Conservation (phyloP, 2,113 vertebrate genomes). For the Gallinago media region DNA sequence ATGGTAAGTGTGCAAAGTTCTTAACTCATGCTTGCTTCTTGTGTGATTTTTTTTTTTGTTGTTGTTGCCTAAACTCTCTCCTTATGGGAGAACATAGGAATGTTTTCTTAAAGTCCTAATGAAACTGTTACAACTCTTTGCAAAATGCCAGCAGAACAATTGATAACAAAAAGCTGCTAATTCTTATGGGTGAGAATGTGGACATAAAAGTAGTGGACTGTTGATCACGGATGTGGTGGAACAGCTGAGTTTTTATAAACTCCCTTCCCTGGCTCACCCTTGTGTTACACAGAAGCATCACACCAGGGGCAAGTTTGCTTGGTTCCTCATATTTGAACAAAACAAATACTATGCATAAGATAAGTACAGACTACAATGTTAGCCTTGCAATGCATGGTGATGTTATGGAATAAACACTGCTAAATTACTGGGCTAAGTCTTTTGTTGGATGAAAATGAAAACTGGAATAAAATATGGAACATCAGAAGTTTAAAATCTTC, state of each 20-base stretch:
- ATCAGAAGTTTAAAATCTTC: not conserved
- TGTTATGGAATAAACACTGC: not conserved
- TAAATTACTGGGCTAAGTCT: not conserved
- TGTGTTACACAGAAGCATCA: not conserved
- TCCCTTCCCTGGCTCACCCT: not conserved
- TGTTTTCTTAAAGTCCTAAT: not conserved
- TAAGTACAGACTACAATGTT: not conserved
- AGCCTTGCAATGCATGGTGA: not conserved
- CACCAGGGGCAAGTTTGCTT: not conserved
- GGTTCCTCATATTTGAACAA: not conserved
- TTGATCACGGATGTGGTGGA: not conserved
- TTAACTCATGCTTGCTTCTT: not conserved
- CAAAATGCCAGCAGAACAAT: not conserved
- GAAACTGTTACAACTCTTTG: not conserved
- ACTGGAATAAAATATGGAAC: not conserved
- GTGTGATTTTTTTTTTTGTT: not conserved
- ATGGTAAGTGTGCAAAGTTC: slow-evolving; percentile 82
- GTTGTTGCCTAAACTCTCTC: not conserved
- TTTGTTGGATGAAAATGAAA: not conserved
- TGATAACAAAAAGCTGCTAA: not conserved
- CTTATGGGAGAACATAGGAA: too few species aligned
- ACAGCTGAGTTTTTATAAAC: not conserved
- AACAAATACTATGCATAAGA: not conserved
- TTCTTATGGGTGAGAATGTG: not conserved
- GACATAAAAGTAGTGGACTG: not conserved